phyloP scores from a whole-genome alignment of 1,140 invertebrate genomes.

The Eupeodes corollae region DNA sequence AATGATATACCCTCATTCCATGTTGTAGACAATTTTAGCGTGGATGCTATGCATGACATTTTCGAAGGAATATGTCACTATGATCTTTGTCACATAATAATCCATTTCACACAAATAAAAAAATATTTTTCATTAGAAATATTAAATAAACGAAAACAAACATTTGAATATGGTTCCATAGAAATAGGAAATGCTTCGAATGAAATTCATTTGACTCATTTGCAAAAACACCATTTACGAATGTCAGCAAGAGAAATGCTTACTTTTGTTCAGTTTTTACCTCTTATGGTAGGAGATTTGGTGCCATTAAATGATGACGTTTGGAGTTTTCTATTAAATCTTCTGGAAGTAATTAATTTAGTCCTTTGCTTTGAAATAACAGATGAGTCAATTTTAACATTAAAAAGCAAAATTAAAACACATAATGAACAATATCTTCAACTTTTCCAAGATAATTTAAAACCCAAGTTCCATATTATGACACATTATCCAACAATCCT shows the following conservation, averaged over 20 bases:
- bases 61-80: constrained; percentile 20
- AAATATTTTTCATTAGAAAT: constrained; percentile 16
- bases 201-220: neutral
- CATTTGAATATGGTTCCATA: neutral
- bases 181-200: neutral
- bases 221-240: constrained; percentile 6
- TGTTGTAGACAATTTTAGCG: constrained; percentile 16
- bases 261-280: constrained; percentile 13
- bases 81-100: constrained; percentile 14
- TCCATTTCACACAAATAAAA: constrained; percentile 9
- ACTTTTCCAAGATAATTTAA: constrained; percentile 12
- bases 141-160: constrained; percentile 11
- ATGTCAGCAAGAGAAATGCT: constrained; percentile 20
- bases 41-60: constrained; percentile 25
- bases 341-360: neutral
- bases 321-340: constrained; percentile 10
- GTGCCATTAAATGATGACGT: constrained; percentile 12
- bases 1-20: no score
- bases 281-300: constrained; percentile 16
- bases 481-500: constrained; percentile 13
- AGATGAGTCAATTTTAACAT: neutral
- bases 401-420: constrained; percentile 6
- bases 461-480: constrained; percentile 21
- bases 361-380: neutral
- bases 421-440: constrained; percentile 9